Base-by-base conservation (phyloP, 2,113 vertebrate genomes). In the Brachypodius melanocephalos region DNA sequence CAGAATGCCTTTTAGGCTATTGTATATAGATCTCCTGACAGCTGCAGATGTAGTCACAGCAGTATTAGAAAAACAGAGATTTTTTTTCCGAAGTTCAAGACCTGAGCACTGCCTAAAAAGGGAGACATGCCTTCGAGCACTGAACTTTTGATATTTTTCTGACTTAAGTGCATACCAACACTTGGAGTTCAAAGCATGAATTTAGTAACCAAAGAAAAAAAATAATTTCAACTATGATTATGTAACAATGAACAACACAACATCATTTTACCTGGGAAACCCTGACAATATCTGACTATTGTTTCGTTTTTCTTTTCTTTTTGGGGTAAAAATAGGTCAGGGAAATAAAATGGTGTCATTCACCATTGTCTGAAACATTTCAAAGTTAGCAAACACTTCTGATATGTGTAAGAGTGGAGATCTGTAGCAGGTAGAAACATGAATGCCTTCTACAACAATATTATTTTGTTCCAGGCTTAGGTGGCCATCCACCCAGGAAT, bases 111-210 rank as follows among this genome's bases (percentile, higher is more conserved):
- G 82, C 52, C 86, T 94, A 61, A 83, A 96, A 95, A 83, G 17
- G 59, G 86, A 94, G 55, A 85, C 36, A 71, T 93, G 94, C 86
- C 95, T 97, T 91, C 1, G 0, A 91, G 94, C 94, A 74, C 0
- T 97, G 93, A 96, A 92, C 83, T 91, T 90, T 43, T 90, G 66
- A 74, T 90, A 94, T 90, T 92, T 79, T 88, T 72, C 80, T 96
- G 74, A 83, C 72, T 97, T 93, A 84, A 94, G 90, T 91, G 57
- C 77, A 85, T 91, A 88, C 52, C 75, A 96, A 90, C 87, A 91
- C 81, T 83, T 77, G 72, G 52, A 95, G 86, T 93, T 97, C 92
- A 93, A 96, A 95, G 76, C 46, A 91, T 17, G 57, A 68, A 67
- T 93, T 87, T 65, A 95, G n/a, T 72, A 93, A 84, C 57, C 21